Conservation (phyloP, 2,113 vertebrate genomes). For the Nothobranchius kuhntae region DNA sequence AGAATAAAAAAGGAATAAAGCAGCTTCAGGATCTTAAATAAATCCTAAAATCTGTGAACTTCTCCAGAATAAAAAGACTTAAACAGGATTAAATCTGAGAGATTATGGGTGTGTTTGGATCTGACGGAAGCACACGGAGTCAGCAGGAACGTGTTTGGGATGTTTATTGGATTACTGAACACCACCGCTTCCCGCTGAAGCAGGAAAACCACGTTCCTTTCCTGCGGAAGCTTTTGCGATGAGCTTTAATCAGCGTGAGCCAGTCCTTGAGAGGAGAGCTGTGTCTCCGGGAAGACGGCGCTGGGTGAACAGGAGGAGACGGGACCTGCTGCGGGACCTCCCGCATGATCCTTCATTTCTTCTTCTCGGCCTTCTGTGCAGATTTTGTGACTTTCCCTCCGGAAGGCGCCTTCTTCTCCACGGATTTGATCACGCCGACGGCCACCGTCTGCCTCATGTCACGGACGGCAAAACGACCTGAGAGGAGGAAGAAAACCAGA, state of each 20-base stretch:
- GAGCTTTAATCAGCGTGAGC: conserved; percentile 82
- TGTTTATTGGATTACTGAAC: conserved; percentile 61
- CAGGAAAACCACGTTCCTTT: conserved; percentile 68
- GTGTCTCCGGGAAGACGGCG: conserved; percentile 65
- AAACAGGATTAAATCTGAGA: too few species aligned
- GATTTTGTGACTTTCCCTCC: conserved; percentile 81
- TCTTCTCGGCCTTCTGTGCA: conserved; percentile 79
- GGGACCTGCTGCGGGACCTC: conserved; percentile 38
- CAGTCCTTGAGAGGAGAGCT: conserved; percentile 82
- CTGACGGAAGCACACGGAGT: background rate
- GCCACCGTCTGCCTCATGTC: conserved; percentile 85
- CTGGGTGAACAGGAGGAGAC: conserved; percentile 32
- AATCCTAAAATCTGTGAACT: too few species aligned
- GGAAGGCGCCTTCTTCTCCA: conserved; percentile 74
- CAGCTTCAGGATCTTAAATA: too few species aligned
- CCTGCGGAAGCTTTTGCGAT: conserved; percentile 84
- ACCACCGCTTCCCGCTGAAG: conserved; percentile 44
- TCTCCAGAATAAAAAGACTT: too few species aligned
- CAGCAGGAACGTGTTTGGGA: conserved; percentile 31
- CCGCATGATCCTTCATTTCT: conserved; percentile 75
- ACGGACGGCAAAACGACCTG: conserved; percentile 78
- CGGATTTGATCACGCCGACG: conserved; percentile 81
- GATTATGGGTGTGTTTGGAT: too few species aligned
- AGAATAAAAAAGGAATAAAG: too few species aligned
- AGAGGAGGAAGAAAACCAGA: background rate